These are phyloP conservation scores for Cactoblastis cactorum DNA, from an alignment of 2,888 invertebrate species.

Conservation along the genomic window DNA sequence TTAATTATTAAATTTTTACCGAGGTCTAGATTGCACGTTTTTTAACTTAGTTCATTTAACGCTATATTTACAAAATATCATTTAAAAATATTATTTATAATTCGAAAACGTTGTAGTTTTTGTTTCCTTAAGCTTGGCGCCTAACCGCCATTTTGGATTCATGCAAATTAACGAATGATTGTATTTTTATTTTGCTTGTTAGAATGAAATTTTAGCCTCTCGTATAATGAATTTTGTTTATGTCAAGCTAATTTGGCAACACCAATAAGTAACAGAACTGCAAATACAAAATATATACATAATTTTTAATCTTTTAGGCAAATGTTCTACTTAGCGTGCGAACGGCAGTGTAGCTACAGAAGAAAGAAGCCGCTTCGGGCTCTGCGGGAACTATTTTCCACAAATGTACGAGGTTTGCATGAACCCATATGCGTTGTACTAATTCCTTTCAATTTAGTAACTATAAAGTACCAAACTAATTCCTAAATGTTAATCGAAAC, in stretches of 20 bases:
- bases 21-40: constrained; percentile 74
- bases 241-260: constrained; percentile 31
- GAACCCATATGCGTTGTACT: constrained; percentile 64
- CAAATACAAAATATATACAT: not conserved
- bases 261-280: constrained; percentile 10
- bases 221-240: constrained; percentile 22
- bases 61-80: constrained; percentile 75
- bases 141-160: constrained; percentile 41
- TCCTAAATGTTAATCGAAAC: constrained; percentile 56
- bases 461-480: constrained; percentile 48
- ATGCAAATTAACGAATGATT: constrained; percentile 27
- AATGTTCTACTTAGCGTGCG: not conserved
- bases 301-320: not conserved
- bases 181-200: not conserved
- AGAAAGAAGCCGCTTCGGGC: not conserved
- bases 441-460: constrained; percentile 58
- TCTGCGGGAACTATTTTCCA: not conserved
- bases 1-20: constrained; percentile 46
- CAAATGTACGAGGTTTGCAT: constrained; percentile 28
- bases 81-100: constrained; percentile 73
- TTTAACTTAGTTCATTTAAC: constrained; percentile 40
- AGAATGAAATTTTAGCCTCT: constrained; percentile 31
- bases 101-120: constrained; percentile 49
- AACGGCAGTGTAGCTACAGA: not conserved
- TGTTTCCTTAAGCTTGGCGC: constrained; percentile 45